Evolutionary conservation across 2,797 vertebrate species (phyloP), one percentile per base, ranked within the genome.

Genomic region (Sebastes dallii): DNA sequence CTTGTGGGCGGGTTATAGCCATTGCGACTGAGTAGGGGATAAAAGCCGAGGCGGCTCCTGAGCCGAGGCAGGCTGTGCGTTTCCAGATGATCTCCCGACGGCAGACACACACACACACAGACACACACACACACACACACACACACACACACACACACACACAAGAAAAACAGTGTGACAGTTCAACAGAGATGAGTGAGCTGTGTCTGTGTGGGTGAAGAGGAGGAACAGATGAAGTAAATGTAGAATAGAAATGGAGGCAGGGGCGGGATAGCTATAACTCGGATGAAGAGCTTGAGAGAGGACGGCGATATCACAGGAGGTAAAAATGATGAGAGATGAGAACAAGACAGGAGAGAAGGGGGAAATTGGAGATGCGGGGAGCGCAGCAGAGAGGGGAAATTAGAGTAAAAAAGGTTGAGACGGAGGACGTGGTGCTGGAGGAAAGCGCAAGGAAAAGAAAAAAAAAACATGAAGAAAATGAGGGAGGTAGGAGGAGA

Each of bases 1-100:
- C 55, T 42, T 82, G 88, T 86, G 87, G 94, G 92, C 66, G 91
- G 90, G 90, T 62, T 70, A 0, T 24, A 75, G 77, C 70, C 30
- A 16, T 13, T 67, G 88, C 39, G 8, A 74, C 79, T n/a, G 76
- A 84, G 85, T 66, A n/a, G 59, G n/a, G 78, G 72, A 88, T 92
- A 91, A 93, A 91, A 86, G 55, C 75, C 3, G 80, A 54, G 59
- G 85, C 58, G 50, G 79, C 77, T 82, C 13, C 72, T 67, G 80
- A 86, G 82, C 64, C 1, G 50, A 90, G 72, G 80, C 84, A 72
- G 80, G 60, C 85, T 81, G 79, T n/a, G 74, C 64, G 77, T 75
- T 85, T 83, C 80, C 81, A 84, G 85, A 86, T 83, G 86, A 87
- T 90, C 78, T 78, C 78, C 82, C 69, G 54, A 55, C 24, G n/a